Evolutionary conservation across 2,888 invertebrate species (phyloP).

Genomic region (Cosmia trapezina): DNA sequence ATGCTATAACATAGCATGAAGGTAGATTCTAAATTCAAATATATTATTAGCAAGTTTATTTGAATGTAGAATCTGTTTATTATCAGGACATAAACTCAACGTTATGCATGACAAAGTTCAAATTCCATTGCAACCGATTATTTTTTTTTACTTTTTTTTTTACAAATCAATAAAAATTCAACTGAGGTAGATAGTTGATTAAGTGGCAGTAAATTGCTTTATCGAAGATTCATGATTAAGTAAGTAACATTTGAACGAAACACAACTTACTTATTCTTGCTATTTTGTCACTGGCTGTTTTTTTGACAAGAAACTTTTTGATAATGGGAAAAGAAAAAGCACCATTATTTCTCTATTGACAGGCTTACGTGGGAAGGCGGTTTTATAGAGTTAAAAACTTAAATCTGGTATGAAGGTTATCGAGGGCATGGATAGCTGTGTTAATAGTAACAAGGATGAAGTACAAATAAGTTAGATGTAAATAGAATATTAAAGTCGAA

Average conservation of each 20-base stretch:
- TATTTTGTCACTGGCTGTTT: neutral
- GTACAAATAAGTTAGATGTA: neutral
- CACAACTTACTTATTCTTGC: neutral
- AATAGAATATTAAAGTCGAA: neutral
- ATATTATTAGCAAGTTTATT: conserved; percentile 3
- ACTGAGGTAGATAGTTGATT: neutral
- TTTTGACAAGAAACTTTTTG: conserved; percentile 1
- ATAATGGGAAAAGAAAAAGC: neutral
- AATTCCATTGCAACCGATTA: neutral
- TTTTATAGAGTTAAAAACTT: neutral
- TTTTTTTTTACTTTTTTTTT: too few relatives aligned
- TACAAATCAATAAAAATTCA: neutral
- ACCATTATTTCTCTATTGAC: conserved; percentile 3
- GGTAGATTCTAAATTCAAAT: too few relatives aligned
- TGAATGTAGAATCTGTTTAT: neutral
- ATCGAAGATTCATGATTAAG: neutral
- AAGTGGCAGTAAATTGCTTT: too few relatives aligned
- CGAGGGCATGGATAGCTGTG: neutral
- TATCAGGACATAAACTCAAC: too few relatives aligned
- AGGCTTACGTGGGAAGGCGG: neutral
- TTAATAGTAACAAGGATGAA: too few relatives aligned
- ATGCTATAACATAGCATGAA: too few relatives aligned
- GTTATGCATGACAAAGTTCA: neutral
- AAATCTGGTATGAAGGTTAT: neutral
- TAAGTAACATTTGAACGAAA: too few relatives aligned